Evolutionary conservation across 2,113 vertebrate species (phyloP).

Genomic region (Muntiacus muntjak): DNA sequence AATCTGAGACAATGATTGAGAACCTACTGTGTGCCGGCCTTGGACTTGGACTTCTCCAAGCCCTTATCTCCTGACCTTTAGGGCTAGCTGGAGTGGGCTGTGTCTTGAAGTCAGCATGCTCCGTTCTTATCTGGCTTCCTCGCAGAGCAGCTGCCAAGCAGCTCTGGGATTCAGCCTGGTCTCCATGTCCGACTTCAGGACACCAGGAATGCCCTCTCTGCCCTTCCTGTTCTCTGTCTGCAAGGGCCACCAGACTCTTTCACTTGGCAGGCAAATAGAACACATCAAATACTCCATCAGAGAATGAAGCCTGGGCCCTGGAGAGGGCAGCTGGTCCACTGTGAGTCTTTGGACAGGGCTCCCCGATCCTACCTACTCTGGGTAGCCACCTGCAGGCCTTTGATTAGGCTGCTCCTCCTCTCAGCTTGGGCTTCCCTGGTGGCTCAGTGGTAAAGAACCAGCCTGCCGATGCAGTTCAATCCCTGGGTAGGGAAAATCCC

Average conservation of each 20-base stretch:
- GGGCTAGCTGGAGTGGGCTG: background rate
- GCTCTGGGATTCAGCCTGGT: background rate
- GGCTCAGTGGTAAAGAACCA: background rate
- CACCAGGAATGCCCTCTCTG: background rate
- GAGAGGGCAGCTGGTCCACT: background rate
- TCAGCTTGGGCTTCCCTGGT: background rate
- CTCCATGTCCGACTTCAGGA: background rate
- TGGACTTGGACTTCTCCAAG: background rate
- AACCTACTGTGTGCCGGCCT: background rate
- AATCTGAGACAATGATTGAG: background rate
- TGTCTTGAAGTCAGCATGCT: background rate
- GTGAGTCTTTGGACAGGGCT: background rate
- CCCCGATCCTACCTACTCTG: fast-evolving
- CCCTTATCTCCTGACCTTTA: background rate
- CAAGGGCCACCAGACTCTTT: background rate
- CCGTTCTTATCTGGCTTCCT: background rate
- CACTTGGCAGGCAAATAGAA: background rate
- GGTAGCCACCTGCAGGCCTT: background rate
- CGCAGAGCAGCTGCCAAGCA: background rate
- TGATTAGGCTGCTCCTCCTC: background rate
- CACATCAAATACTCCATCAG: background rate
- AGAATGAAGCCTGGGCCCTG: background rate
- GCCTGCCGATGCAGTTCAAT: background rate
- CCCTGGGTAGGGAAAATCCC: background rate
- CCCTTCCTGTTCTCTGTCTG: background rate